A percentile compares a stretch with the other conserved stretches of the same genome.
phyloP scores from a whole-genome alignment of 1,140 invertebrate species.

The Diuraphis noxia region DNA sequence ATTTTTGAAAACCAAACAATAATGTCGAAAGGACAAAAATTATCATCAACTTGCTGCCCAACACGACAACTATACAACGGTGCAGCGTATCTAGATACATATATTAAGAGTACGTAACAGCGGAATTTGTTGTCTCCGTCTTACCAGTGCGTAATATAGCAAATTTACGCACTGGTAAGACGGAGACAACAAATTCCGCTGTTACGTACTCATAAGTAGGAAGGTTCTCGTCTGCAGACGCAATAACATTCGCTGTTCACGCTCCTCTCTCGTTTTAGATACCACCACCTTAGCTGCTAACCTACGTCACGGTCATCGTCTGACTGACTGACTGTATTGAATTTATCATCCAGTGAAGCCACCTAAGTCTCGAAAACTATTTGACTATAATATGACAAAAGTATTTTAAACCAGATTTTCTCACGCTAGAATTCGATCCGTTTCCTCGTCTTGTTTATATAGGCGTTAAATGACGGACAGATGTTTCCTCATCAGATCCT shows the following conservation, averaged over 20 bases:
- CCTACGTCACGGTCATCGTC: background rate
- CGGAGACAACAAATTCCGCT: no score
- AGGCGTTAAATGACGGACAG: slow-evolving; percentile 42
- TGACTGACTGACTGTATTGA: no score
- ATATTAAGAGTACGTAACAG: no score
- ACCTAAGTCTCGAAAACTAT: background rate
- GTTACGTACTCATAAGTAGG: no score
- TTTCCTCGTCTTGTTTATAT: slow-evolving; percentile 33
- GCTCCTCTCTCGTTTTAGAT: background rate
- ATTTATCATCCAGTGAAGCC: background rate
- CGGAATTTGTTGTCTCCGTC: no score
- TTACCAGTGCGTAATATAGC: no score
- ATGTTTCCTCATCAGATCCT: background rate
- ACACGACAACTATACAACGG: background rate
- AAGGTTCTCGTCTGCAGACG: background rate
- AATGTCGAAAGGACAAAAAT: background rate
- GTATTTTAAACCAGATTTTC: background rate
- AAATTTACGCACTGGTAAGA: no score
- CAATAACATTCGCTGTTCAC: background rate
- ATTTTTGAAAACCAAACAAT: background rate
- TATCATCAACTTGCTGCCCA: background rate
- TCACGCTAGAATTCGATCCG: slow-evolving; percentile 38
- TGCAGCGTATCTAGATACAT: background rate
- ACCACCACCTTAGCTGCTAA: background rate
- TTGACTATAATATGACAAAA: background rate